These are phyloP conservation scores for Meteorus colon DNA, from an alignment of 2,888 invertebrate genomes.

Conservation along the genomic window DNA sequence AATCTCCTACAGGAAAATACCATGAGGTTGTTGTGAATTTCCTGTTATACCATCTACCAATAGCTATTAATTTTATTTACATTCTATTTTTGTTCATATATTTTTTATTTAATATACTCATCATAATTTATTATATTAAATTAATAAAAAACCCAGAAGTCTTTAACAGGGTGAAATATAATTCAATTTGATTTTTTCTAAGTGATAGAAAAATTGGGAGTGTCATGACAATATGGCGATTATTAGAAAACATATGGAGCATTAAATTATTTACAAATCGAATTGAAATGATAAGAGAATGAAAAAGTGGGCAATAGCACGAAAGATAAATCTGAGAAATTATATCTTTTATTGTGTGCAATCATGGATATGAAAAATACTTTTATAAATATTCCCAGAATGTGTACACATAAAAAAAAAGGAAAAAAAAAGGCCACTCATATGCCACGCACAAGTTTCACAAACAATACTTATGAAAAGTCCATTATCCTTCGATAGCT, in stretches of 20 bases:
- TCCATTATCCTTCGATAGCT: slow-evolving; percentile 16
- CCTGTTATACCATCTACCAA: too few species aligned
- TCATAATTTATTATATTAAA: too few species aligned
- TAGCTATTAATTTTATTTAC: too few species aligned
- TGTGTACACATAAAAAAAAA: background rate
- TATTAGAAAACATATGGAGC: too few species aligned
- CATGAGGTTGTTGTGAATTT: background rate
- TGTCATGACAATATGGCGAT: too few species aligned
- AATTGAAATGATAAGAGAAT: background rate
- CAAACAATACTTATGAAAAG: slow-evolving; percentile 4
- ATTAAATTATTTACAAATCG: background rate
- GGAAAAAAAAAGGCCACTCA: background rate
- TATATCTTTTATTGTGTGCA: background rate
- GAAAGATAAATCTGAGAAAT: background rate
- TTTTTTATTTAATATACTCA: too few species aligned
- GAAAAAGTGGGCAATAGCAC: background rate
- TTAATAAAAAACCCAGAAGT: too few species aligned
- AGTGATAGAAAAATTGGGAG: too few species aligned
- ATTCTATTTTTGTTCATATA: too few species aligned
- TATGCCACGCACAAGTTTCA: background rate
- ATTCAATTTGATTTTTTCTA: too few species aligned
- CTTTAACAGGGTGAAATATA: too few species aligned
- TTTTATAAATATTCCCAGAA: background rate
- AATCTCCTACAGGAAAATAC: background rate
- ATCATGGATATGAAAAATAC: background rate